Conservation (phyloP, 2,888 invertebrate species). For the Cordylochernes scorpioides region DNA sequence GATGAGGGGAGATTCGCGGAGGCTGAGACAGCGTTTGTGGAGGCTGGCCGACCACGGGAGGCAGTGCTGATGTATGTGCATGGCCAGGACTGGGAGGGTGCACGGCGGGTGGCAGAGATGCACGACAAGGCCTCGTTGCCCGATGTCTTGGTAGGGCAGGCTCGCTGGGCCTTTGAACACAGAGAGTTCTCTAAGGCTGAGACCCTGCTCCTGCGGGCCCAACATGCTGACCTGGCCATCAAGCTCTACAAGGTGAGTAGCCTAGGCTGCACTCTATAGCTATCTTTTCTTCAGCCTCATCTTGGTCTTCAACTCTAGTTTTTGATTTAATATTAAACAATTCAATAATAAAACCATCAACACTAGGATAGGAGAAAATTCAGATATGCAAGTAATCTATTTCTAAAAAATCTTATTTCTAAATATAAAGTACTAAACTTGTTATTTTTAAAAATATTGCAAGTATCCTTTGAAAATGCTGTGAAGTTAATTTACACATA, state of each 20-base stretch:
- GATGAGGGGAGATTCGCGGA: conserved; percentile 64
- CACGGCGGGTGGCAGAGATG: conserved; percentile 58
- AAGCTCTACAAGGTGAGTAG: conserved; percentile 53
- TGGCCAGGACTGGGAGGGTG: conserved; percentile 60
- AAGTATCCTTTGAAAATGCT: too few relatives aligned
- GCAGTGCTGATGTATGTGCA: conserved; percentile 87
- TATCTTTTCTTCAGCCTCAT: conserved; percentile 1
- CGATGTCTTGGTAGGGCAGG: conserved; percentile 32
- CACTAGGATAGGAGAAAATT: too few relatives aligned
- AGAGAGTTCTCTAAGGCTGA: conserved; percentile 46
- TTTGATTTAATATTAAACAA: conserved; percentile 1
- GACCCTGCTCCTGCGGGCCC: conserved; percentile 61
- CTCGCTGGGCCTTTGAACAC: conserved; percentile 35
- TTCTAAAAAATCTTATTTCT: too few relatives aligned
- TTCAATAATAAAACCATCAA: too few relatives aligned
- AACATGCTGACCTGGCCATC: conserved; percentile 67
- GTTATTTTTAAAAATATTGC: too few relatives aligned
- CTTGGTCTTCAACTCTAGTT: background rate
- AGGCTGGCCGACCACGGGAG: conserved; percentile 62
- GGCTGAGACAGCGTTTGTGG: conserved; percentile 70
- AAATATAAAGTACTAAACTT: too few relatives aligned
- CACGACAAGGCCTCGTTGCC: conserved; percentile 39
- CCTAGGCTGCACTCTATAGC: conserved; percentile 1
- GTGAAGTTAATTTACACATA: too few relatives aligned
- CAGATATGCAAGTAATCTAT: too few relatives aligned